These are phyloP conservation scores for Toxotes lorentzi DNA, from an alignment of 2,797 vertebrate species.

Conservation along the genomic window DNA sequence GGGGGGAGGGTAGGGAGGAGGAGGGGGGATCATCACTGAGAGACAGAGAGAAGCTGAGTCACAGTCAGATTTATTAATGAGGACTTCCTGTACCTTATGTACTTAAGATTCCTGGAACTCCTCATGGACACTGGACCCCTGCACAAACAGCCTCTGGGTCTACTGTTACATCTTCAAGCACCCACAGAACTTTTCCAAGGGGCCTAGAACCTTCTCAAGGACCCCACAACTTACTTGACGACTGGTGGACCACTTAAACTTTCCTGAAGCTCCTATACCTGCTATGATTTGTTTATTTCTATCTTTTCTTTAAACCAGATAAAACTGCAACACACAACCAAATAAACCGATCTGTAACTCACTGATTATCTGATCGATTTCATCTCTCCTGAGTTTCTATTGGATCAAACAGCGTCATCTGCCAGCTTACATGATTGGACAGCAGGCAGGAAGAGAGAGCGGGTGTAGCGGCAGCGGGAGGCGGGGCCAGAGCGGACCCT, in stretches of 20 bases:
- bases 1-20: constrained; percentile 73
- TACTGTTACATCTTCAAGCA: neutral
- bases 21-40: constrained; percentile 83
- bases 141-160: too few relatives aligned
- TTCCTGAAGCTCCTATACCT: neutral
- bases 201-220: neutral
- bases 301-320: too few relatives aligned
- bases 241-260: neutral
- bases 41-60: constrained; percentile 37
- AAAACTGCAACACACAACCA: too few relatives aligned
- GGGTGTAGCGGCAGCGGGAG: constrained; percentile 76
- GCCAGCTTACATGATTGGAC: constrained; percentile 82
- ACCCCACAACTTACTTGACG: neutral
- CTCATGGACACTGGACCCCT: too few relatives aligned
- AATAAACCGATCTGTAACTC: neutral
- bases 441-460: constrained; percentile 83
- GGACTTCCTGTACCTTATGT: too few relatives aligned
- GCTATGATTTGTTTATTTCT: too few relatives aligned
- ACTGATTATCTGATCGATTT: neutral
- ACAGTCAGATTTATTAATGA: neutral
- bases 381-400: neutral
- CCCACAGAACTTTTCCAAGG: neutral
- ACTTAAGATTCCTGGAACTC: too few relatives aligned
- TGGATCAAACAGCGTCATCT: neutral
- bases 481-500: constrained; percentile 81